These are phyloP conservation scores for Zoroaster sp. DNA, from an alignment of 53 echinoderm and acorn worm species.

Conservation along the genomic window DNA sequence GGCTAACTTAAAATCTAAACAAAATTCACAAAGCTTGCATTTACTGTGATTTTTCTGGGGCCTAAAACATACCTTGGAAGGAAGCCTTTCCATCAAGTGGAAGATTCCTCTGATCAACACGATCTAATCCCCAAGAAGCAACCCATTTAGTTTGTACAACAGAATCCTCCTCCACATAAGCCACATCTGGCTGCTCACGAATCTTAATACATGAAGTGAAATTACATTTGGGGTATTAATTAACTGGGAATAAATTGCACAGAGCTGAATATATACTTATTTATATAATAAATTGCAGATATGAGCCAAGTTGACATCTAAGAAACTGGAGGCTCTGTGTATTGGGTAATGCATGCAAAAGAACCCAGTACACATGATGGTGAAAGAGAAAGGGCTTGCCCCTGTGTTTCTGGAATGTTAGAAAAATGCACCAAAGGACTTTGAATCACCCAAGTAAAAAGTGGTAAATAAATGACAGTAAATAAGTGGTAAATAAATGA, in stretches of 20 bases:
- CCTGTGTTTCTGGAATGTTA: too few relatives aligned
- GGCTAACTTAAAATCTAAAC: too few relatives aligned
- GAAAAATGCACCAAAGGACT: background rate
- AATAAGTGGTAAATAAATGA: background rate
- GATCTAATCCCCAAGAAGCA: constrained; percentile 57
- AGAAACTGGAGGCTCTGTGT: background rate
- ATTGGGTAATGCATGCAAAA: too few relatives aligned
- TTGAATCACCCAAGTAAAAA: background rate
- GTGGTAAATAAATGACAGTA: too few relatives aligned
- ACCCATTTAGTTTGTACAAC: background rate
- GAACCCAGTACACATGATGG: too few relatives aligned
- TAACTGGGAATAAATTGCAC: too few relatives aligned
- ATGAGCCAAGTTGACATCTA: background rate
- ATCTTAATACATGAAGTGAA: background rate
- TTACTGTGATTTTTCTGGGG: background rate
- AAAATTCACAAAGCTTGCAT: background rate
- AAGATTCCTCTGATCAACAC: constrained; percentile 52
- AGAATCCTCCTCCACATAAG: constrained; percentile 56
- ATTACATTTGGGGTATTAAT: background rate
- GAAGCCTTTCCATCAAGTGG: constrained; percentile 41
- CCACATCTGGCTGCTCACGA: constrained; percentile 40
- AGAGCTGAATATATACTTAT: too few relatives aligned
- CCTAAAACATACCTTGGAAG: constrained; percentile 4
- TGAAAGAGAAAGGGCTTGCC: too few relatives aligned
- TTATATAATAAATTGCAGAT: background rate